Evolutionary conservation across 2,113 vertebrate species (phyloP).

Genomic region (Prinia subflava): DNA sequence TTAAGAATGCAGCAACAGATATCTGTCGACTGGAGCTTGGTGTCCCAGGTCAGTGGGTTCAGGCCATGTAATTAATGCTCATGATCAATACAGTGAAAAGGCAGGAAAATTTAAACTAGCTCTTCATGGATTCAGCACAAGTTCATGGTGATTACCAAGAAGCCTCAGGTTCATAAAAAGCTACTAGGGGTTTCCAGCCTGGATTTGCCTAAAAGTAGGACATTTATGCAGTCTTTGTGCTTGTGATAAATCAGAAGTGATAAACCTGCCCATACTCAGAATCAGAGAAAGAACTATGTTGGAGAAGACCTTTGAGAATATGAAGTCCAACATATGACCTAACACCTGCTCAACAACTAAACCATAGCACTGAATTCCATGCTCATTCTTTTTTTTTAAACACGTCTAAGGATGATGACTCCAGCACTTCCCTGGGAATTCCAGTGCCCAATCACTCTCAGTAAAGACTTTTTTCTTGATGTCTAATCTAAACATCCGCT

Average conservation of each 20-base stretch:
- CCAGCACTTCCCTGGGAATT: neutral
- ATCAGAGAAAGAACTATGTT: neutral
- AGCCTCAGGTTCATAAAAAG: neutral
- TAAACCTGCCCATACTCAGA: neutral
- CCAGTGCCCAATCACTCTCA: neutral
- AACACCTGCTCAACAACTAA: neutral
- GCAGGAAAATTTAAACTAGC: neutral
- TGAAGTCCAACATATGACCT: neutral
- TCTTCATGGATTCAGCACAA: neutral
- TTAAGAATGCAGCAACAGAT: neutral
- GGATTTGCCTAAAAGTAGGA: neutral
- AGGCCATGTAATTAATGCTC: neutral
- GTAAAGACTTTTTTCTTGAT: neutral
- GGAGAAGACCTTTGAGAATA: neutral
- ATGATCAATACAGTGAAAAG: neutral
- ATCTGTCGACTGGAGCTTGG: neutral
- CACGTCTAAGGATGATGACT: rapidly evolving
- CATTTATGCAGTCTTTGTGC: neutral
- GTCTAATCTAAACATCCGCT: neutral
- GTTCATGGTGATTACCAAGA: neutral
- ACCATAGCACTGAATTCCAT: neutral
- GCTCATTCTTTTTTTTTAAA: neutral
- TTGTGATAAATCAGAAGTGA: neutral
- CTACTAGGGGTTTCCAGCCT: neutral
- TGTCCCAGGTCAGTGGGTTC: neutral